Evolutionary conservation across 2,797 vertebrate species (phyloP).

Genomic region (Eulemur coronatus): DNA sequence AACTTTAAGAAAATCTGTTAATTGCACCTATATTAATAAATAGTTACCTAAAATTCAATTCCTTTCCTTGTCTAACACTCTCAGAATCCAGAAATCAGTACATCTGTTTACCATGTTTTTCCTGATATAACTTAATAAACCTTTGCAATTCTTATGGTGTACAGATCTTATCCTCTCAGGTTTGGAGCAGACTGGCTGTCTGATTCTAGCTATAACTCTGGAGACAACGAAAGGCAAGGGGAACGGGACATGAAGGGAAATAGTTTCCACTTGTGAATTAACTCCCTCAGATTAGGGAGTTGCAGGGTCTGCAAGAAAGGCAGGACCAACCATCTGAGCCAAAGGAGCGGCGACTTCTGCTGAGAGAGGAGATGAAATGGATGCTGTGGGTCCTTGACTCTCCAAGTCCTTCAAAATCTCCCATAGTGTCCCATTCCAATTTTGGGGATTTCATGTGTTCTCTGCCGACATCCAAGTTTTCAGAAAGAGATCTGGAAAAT

Average conservation of each 20-base stretch:
- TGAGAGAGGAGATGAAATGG: not conserved
- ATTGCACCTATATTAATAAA: not conserved
- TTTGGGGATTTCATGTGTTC: not conserved
- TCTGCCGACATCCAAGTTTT: not conserved
- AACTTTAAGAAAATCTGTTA: not conserved
- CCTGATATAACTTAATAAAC: not conserved
- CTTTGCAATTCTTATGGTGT: not conserved
- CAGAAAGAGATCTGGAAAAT: not conserved
- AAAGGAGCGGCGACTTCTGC: not conserved
- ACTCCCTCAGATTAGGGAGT: not conserved
- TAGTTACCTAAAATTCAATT: not conserved
- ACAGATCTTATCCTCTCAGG: not conserved
- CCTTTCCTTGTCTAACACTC: not conserved
- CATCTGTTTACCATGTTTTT: not conserved
- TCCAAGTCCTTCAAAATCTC: not conserved
- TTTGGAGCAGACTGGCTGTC: not conserved
- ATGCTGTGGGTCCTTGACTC: not conserved
- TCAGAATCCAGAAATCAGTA: not conserved
- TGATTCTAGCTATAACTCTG: not conserved
- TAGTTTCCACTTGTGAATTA: not conserved
- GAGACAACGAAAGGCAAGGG: not conserved
- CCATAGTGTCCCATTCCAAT: not conserved
- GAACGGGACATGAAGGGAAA: no score
- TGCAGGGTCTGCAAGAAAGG: not conserved
- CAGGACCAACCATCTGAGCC: not conserved